These are phyloP conservation scores for Margarornis squamiger DNA, from an alignment of 2,797 vertebrate genomes.

Conservation along the genomic window DNA sequence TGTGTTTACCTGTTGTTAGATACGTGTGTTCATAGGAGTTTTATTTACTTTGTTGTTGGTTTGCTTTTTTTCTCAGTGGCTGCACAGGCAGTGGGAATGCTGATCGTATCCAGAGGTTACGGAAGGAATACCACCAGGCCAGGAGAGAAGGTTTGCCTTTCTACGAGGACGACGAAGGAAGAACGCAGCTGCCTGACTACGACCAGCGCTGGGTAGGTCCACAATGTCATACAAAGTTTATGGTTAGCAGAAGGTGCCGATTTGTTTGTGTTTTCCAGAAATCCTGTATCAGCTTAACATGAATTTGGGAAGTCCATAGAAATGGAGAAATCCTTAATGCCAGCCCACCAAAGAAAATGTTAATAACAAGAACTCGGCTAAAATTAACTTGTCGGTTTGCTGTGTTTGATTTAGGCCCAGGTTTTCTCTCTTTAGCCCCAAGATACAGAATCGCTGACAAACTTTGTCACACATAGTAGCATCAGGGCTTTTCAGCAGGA, in stretches of 20 bases:
- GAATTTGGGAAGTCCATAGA: not conserved
- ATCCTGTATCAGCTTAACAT: not conserved
- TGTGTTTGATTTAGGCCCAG: not conserved
- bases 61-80: slow-evolving; percentile 59
- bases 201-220: slow-evolving; percentile 85
- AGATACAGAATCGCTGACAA: not conserved
- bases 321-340: not conserved
- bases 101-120: slow-evolving; percentile 91
- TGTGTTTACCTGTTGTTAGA: not conserved
- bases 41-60: not conserved
- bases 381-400: not conserved
- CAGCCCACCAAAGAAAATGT: not conserved
- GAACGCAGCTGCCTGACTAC: slow-evolving; percentile 77
- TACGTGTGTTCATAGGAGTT: not conserved
- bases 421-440: not conserved
- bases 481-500: not conserved
- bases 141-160: slow-evolving; percentile 85
- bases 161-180: slow-evolving; percentile 85
- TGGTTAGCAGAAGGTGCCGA: not conserved
- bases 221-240: not conserved
- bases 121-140: slow-evolving; percentile 93
- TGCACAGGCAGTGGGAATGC: slow-evolving; percentile 67
- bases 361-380: not conserved
- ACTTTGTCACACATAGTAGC: not conserved
- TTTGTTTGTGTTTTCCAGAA: not conserved